A percentile compares a stretch with the other conserved stretches of the same genome.
phyloP scores from a whole-genome alignment of 1,140 invertebrate species.

The Drosophila nasuta region DNA sequence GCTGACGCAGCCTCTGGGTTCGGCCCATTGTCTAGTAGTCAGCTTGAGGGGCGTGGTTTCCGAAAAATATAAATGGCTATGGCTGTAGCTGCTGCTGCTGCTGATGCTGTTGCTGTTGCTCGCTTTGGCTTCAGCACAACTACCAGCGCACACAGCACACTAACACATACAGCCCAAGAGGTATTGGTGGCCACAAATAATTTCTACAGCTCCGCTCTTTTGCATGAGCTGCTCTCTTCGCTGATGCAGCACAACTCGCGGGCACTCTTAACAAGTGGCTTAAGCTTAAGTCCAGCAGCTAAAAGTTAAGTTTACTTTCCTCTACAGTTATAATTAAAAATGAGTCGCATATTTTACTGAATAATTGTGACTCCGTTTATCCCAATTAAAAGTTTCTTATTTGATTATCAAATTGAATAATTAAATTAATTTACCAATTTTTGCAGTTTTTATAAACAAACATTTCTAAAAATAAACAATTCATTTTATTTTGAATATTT shows the following conservation, averaged over 20 bases:
- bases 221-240: slow-evolving; percentile 6
- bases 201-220: slow-evolving; percentile 38
- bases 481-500: background rate
- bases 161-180: slow-evolving; percentile 27
- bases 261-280: slow-evolving; percentile 17
- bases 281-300: background rate
- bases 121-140: slow-evolving; percentile 41
- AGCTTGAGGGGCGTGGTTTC: slow-evolving; percentile 81
- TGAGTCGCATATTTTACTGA: background rate
- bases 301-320: background rate
- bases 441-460: background rate
- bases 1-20: slow-evolving; percentile 78
- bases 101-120: slow-evolving; percentile 36
- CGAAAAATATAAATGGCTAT: slow-evolving; percentile 83
- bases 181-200: slow-evolving; percentile 54
- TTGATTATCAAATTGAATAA: background rate
- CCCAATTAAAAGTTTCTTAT: background rate
- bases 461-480: background rate
- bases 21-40: slow-evolving; percentile 81
- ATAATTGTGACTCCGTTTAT: background rate
- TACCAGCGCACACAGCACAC: slow-evolving; percentile 34
- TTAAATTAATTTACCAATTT: background rate
- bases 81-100: slow-evolving; percentile 43
- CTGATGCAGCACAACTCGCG: background rate
- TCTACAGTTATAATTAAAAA: background rate